Base-by-base conservation (phyloP, 2,113 vertebrate species). In the Megaleporinus macrocephalus region DNA sequence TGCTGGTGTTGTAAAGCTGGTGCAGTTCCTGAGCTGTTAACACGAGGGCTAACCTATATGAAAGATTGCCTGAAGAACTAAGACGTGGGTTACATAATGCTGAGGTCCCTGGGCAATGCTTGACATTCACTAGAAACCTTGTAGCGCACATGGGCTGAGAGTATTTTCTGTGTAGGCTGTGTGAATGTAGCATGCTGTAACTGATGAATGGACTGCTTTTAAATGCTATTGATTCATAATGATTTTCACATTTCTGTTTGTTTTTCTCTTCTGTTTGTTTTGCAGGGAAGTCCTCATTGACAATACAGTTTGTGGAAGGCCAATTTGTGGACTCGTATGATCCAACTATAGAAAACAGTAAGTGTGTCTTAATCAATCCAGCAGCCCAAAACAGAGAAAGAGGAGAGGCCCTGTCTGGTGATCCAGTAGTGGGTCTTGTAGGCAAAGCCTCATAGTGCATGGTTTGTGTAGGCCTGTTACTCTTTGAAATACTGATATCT, bases 311-410 rank as follows among this genome's bases (percentile, higher is more conserved):
- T 93, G 98, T 99, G 85, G 98, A 99, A 94, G 98, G 98, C 88
- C 98, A 99, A 89, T 99, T 99, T 93, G 97, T 99, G 81, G 98
- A 99, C 92, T 99, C 98, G 0, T 99, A 99, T 77, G 98, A 99
- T 89, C 98, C 98, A 73, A 99, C 98, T 90, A 99, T 99, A 95
- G 98, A 99, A 93, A 99, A 99, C 94, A 99, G 98, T 99, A 93
- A 99, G 98, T 98, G 77, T 11, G 41, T 24, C 51, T 74, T 24
- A 65, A 36, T 41, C 27, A 26, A 76, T 65, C 33, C 12, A 27
- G 36, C 62, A 59, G 47, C 59, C 62, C 26, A 33, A 26, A 49
- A 53, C 59, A 27, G 10, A 76, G 61, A 36, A n/a, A 33, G 41
- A n/a, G 41, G 2, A 69, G 33, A 30, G 6, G 55, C 13, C 29